Evolutionary conservation across 2,113 vertebrate species (phyloP).

Genomic region (Panthera uncia): DNA sequence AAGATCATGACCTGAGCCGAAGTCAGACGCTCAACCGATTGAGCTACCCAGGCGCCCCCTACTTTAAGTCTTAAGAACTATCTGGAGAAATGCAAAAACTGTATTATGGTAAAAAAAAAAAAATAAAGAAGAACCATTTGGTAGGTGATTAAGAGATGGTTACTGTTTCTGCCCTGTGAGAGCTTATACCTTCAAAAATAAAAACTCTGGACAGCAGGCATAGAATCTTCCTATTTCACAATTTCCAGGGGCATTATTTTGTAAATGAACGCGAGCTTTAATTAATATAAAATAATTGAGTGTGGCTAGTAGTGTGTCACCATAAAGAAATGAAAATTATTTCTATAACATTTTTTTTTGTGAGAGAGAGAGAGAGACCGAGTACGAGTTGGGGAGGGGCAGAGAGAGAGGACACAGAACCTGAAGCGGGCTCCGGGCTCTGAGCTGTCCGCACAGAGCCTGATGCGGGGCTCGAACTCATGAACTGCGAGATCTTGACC

Average conservation of each 20-base stretch:
- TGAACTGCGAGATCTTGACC: too few relatives aligned
- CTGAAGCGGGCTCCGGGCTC: too few relatives aligned
- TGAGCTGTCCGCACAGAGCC: too few relatives aligned
- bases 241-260: slow-evolving; percentile 2
- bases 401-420: too few relatives aligned
- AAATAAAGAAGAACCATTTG: slow-evolving; percentile 12
- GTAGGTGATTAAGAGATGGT: neutral
- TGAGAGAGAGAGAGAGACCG: too few relatives aligned
- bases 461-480: too few relatives aligned
- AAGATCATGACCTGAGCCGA: too few relatives aligned
- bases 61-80: neutral
- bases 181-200: neutral
- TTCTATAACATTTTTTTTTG: too few relatives aligned
- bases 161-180: neutral
- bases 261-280: slow-evolving; percentile 16
- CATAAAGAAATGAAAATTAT: slow-evolving; percentile 39
- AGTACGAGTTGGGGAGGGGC: too few relatives aligned
- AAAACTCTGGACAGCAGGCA: neutral
- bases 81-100: neutral
- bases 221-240: neutral
- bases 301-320: slow-evolving; percentile 14
- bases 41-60: neutral
- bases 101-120: neutral
- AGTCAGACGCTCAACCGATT: too few relatives aligned
- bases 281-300: slow-evolving; percentile 29